These are phyloP conservation scores for Planiliza haematocheilus DNA, from an alignment of 2,113 vertebrate species.

Conservation along the genomic window DNA sequence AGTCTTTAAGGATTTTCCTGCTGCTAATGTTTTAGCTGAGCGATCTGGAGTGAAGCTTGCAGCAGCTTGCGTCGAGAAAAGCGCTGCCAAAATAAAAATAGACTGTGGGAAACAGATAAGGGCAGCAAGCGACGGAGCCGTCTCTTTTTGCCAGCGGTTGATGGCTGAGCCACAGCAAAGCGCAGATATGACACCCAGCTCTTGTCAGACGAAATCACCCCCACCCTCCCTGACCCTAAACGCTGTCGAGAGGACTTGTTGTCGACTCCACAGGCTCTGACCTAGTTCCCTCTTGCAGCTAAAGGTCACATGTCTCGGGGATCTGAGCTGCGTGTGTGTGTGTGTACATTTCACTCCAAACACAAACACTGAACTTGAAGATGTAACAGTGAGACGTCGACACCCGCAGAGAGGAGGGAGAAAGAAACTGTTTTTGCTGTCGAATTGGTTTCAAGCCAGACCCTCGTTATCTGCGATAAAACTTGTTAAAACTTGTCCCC, in stretches of 20 bases:
- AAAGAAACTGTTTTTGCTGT: background rate
- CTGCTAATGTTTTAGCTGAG: conserved; percentile 9
- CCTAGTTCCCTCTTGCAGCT: conserved; percentile 64
- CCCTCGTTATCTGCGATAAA: background rate
- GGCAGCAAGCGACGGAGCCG: conserved; percentile 32
- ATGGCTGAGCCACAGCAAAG: conserved; percentile 28
- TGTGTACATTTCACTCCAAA: conserved; percentile 34
- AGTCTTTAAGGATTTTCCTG: conserved; percentile 6
- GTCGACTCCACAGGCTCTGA: conserved; percentile 57
- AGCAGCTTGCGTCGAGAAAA: background rate
- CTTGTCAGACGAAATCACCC: conserved; percentile 51
- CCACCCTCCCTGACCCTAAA: conserved; percentile 18
- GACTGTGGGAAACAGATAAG: conserved; percentile 62
- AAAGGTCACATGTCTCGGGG: conserved; percentile 56
- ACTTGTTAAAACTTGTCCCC: conserved; percentile 11
- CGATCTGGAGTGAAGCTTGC: conserved; percentile 10
- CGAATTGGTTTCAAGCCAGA: background rate
- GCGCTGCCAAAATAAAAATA: conserved; percentile 62
- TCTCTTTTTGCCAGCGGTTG: conserved; percentile 48
- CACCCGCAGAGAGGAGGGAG: conserved; percentile 9
- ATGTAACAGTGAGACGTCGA: conserved; percentile 18
- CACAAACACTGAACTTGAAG: conserved; percentile 36
- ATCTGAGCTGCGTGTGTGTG: conserved; percentile 1
- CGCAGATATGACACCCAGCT: conserved; percentile 55
- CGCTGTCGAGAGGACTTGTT: conserved; percentile 54